These are phyloP conservation scores for Coreoperca whiteheadi DNA, from an alignment of 2,113 vertebrate genomes.

Conservation along the genomic window DNA sequence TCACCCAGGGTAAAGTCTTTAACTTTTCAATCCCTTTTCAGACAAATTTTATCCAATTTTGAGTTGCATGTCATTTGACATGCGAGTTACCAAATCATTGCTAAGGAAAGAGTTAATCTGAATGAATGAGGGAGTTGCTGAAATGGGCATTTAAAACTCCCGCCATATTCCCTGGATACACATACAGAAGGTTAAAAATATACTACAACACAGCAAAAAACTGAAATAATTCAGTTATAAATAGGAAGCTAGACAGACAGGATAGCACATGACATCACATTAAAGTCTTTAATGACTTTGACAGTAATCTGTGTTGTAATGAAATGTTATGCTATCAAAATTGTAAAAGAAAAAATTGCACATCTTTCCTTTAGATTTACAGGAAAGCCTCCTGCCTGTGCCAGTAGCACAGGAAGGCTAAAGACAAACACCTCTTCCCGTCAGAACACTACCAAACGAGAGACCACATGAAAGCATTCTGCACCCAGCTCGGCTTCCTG, in stretches of 20 bases:
- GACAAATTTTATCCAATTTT: neutral
- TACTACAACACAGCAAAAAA: neutral
- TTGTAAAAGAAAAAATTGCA: neutral
- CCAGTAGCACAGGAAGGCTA: slow-evolving; percentile 8
- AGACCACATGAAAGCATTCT: slow-evolving; percentile 30
- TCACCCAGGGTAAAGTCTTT: too few relatives aligned
- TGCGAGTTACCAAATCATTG: neutral
- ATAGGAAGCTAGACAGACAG: neutral
- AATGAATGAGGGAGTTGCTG: too few relatives aligned
- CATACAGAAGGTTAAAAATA: neutral
- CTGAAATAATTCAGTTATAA: neutral
- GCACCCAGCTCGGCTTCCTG: slow-evolving; percentile 21
- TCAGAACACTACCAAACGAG: neutral
- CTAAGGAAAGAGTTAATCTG: too few relatives aligned
- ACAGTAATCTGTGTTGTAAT: neutral
- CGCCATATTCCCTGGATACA: too few relatives aligned
- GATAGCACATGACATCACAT: neutral
- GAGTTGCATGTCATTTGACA: neutral
- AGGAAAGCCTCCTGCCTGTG: slow-evolving; percentile 24
- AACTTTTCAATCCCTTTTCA: neutral
- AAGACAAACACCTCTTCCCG: slow-evolving; percentile 29
- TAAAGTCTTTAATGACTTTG: neutral
- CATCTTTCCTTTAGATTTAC: slow-evolving; percentile 21
- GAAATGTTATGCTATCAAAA: neutral
- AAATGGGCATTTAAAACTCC: too few relatives aligned